Evolutionary conservation across 2,888 invertebrate species (phyloP).

Genomic region (Glaucopsyche alexis): DNA sequence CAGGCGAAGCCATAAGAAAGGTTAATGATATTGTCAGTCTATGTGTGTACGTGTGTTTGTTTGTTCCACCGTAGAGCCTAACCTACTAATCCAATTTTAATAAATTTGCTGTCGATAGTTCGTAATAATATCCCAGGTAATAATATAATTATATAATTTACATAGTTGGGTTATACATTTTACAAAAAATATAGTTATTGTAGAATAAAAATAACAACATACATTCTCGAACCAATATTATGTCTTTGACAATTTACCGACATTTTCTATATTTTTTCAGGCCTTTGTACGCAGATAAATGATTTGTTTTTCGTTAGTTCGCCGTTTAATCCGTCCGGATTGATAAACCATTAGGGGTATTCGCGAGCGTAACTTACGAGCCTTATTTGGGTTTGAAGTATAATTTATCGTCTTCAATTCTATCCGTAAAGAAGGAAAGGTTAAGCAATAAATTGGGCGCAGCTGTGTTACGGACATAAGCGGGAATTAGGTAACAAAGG

Average conservation of each 20-base stretch:
- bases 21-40: too few relatives aligned
- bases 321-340: slow-evolving; percentile 63
- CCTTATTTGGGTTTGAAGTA: slow-evolving; percentile 77
- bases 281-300: slow-evolving; percentile 2
- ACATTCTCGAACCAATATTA: not conserved
- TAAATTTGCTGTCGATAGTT: too few relatives aligned
- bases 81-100: too few relatives aligned
- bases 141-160: too few relatives aligned
- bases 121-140: too few relatives aligned
- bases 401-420: slow-evolving; percentile 79
- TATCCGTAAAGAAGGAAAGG: slow-evolving; percentile 71
- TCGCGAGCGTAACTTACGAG: slow-evolving; percentile 67
- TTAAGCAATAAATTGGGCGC: slow-evolving; percentile 70
- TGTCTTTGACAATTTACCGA: not conserved
- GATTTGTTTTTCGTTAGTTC: slow-evolving; percentile 26
- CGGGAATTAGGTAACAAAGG: slow-evolving; percentile 73
- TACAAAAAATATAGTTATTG: too few relatives aligned
- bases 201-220: too few relatives aligned
- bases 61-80: too few relatives aligned
- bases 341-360: slow-evolving; percentile 69
- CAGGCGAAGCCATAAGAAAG: too few relatives aligned
- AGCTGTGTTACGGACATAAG: slow-evolving; percentile 74
- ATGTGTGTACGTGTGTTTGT: too few relatives aligned
- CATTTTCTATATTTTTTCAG: not conserved
- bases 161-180: too few relatives aligned